Percentiles rank a stretch among this genome's conserved stretches.
Conservation (phyloP, 2,888 invertebrate species). For the Dorcus parallelipipedus region DNA sequence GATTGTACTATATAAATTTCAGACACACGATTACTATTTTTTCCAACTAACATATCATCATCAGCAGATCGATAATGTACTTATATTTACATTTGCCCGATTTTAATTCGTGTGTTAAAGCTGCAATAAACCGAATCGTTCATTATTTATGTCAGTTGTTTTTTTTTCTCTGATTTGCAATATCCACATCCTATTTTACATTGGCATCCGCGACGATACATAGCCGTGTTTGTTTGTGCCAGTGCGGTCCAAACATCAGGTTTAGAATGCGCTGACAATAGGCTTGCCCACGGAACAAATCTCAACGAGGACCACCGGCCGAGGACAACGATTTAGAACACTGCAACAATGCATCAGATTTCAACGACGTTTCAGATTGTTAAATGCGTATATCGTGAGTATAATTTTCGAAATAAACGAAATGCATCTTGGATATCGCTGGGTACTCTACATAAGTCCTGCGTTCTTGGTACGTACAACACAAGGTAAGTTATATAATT, state of each 20-base stretch:
- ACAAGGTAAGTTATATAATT: too few species aligned
- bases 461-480: too few species aligned
- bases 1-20: constrained; percentile 5
- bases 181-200: constrained; percentile 9
- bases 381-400: constrained; percentile 14
- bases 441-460: too few species aligned
- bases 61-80: constrained; percentile 25
- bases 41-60: constrained; percentile 38
- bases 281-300: constrained; percentile 39
- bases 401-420: constrained; percentile 16
- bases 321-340: constrained; percentile 39
- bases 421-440: too few species aligned
- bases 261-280: constrained; percentile 42
- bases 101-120: constrained; percentile 45
- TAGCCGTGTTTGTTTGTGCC: constrained; percentile 4
- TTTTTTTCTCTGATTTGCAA: constrained; percentile 3
- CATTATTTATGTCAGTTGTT: constrained; percentile 40
- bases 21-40: constrained; percentile 19
- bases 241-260: constrained; percentile 28
- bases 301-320: constrained; percentile 42
- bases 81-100: constrained; percentile 23
- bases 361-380: neutral
- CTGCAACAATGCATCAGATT: constrained; percentile 35
- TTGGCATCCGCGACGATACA: constrained; percentile 1
- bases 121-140: constrained; percentile 51